Evolutionary conservation across 2,797 vertebrate genomes (phyloP).

Genomic region (Anomalospiza imberbis): DNA sequence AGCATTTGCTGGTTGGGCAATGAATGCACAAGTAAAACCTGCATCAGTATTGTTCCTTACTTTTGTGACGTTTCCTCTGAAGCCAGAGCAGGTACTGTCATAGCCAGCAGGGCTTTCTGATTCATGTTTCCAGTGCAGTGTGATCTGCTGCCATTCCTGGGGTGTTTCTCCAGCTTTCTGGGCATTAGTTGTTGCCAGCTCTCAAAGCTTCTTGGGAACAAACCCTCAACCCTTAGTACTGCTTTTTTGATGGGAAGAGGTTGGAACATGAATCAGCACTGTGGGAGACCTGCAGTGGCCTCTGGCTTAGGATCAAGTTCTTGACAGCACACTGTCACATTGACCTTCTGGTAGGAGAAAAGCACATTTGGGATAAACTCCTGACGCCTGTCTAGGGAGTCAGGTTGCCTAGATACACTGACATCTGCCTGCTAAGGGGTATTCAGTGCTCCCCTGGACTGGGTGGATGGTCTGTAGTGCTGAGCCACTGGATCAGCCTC

Average conservation of each 20-base stretch:
- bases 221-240: neutral
- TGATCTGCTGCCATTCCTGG: neutral
- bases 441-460: neutral
- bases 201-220: neutral
- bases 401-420: neutral
- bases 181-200: neutral
- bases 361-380: neutral
- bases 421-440: neutral
- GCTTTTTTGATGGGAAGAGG: neutral
- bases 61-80: neutral
- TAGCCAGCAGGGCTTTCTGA: neutral
- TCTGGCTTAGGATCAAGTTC: neutral
- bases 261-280: neutral
- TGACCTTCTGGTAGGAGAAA: neutral
- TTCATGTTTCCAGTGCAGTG: neutral
- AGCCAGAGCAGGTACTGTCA: neutral
- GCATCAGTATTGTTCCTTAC: neutral
- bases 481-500: neutral
- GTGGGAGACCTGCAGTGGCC: neutral
- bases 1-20: neutral
- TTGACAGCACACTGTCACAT: rapidly evolving
- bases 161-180: neutral
- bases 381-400: rapidly evolving
- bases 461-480: neutral
- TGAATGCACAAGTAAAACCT: neutral